Evolutionary conservation across 2,797 vertebrate genomes (phyloP).

Genomic region (Poeciliopsis paucimaculata): DNA sequence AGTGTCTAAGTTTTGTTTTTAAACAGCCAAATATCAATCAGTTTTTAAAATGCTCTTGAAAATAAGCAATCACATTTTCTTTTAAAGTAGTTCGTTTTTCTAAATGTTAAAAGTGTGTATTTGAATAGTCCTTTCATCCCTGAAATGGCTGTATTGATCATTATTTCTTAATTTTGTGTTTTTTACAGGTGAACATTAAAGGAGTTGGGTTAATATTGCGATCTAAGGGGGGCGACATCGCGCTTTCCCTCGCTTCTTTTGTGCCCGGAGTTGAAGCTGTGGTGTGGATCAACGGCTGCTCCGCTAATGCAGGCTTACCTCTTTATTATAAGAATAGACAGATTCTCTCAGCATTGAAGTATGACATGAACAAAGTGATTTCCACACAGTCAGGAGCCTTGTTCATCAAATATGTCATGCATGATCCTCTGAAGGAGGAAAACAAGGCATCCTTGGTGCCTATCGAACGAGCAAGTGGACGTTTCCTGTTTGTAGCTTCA

Average conservation of each 20-base stretch:
- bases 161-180: background rate
- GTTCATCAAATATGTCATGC: accelerated
- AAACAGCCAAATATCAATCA: too few relatives aligned
- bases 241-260: slow-evolving; percentile 79
- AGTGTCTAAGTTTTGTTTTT: too few relatives aligned
- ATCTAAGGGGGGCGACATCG: slow-evolving; percentile 79
- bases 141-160: background rate
- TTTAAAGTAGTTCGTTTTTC: too few relatives aligned
- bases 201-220: slow-evolving; percentile 79
- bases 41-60: too few relatives aligned
- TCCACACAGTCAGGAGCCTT: slow-evolving; percentile 16
- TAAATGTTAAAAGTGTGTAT: too few relatives aligned
- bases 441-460: slow-evolving; percentile 77
- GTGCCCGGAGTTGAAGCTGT: slow-evolving; percentile 75
- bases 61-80: too few relatives aligned
- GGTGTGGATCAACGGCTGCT: slow-evolving; percentile 82
- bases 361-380: slow-evolving; percentile 9
- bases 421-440: slow-evolving; percentile 63
- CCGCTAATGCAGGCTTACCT: slow-evolving; percentile 68
- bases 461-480: slow-evolving; percentile 78
- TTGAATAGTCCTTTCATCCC: too few relatives aligned
- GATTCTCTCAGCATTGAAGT: slow-evolving; percentile 50
- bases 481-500: slow-evolving; percentile 84
- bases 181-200: slow-evolving; percentile 69
- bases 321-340: slow-evolving; percentile 68